Conservation (phyloP, 2,888 invertebrate species). For the Priocnemis perturbator region DNA sequence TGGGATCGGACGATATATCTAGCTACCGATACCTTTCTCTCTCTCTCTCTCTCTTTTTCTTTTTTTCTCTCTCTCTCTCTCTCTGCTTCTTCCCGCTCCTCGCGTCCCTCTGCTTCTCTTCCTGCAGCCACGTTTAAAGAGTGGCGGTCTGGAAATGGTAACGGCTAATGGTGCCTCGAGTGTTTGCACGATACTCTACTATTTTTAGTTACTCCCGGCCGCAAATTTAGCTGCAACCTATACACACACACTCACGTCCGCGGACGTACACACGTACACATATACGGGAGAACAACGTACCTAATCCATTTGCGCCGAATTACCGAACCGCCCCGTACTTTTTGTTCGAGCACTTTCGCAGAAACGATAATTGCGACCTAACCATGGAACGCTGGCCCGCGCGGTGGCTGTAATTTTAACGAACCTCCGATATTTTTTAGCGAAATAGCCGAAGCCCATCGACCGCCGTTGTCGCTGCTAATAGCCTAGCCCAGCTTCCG, state of each 20-base stretch:
- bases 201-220: constrained; percentile 56
- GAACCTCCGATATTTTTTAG: too few species aligned
- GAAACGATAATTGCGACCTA: too few species aligned
- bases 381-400: too few species aligned
- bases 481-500: too few species aligned
- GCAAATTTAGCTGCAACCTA: constrained; percentile 24
- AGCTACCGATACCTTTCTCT: constrained; percentile 17
- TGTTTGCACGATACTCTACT: constrained; percentile 61
- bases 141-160: constrained; percentile 64
- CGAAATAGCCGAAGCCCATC: too few species aligned
- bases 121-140: constrained; percentile 16
- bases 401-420: too few species aligned
- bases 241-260: constrained; percentile 1
- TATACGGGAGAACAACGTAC: background rate
- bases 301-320: background rate
- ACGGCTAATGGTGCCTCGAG: constrained; percentile 66
- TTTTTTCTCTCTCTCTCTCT: constrained; percentile 13
- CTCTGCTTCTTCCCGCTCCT: constrained; percentile 1
- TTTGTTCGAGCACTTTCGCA: too few species aligned
- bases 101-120: too few species aligned
- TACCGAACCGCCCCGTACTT: too few species aligned
- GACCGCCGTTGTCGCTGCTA: too few species aligned
- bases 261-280: too few species aligned
- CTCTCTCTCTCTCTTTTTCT: constrained; percentile 22
- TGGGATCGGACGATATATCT: constrained; percentile 19